Conservation (phyloP, 2,888 invertebrate genomes). For the Drosophila neutralis region DNA sequence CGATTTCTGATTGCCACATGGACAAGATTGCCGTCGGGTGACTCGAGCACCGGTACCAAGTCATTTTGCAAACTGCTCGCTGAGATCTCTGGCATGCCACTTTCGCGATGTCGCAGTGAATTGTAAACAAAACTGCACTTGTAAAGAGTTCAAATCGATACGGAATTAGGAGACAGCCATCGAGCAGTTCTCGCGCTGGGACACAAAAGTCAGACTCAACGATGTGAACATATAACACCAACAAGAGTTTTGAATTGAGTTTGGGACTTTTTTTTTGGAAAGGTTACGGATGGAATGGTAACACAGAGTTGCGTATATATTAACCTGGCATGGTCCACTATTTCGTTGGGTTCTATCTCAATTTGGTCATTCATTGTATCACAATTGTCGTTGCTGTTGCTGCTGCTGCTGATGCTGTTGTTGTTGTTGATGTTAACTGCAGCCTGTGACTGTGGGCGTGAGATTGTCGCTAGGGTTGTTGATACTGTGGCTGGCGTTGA, state of each 20-base stretch:
- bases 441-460: constrained; percentile 65
- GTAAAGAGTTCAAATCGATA: constrained; percentile 32
- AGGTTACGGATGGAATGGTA: constrained; percentile 7
- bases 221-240: constrained; percentile 21
- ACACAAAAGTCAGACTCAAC: not conserved
- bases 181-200: not conserved
- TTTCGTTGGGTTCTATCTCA: constrained; percentile 33
- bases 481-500: constrained; percentile 28
- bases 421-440: constrained; percentile 49
- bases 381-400: constrained; percentile 13
- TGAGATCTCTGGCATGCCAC: constrained; percentile 58
- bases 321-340: constrained; percentile 63
- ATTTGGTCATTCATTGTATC: constrained; percentile 15
- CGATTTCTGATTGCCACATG: constrained; percentile 41
- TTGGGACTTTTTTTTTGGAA: not conserved
- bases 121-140: constrained; percentile 78
- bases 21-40: constrained; percentile 31
- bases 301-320: constrained; percentile 43
- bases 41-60: constrained; percentile 70
- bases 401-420: constrained; percentile 33
- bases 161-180: constrained; percentile 19
- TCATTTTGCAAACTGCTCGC: constrained; percentile 71
- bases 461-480: constrained; percentile 52
- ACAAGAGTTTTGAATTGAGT: constrained; percentile 3
- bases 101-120: constrained; percentile 67